Conservation (phyloP, 2,888 invertebrate genomes). For the Argyresthia albistria region DNA sequence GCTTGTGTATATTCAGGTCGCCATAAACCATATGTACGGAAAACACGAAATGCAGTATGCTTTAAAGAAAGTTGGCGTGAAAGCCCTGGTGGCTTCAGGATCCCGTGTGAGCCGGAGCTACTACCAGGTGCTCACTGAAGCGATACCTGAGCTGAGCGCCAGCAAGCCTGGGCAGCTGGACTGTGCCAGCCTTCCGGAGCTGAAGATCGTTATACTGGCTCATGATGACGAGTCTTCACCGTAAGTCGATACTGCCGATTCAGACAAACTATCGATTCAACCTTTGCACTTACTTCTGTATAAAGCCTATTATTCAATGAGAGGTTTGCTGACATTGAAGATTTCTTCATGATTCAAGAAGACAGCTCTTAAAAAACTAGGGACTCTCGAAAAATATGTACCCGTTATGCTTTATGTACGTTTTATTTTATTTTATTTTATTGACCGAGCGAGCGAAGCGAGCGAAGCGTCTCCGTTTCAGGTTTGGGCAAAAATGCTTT, state of each 20-base stretch:
- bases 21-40: slow-evolving; percentile 84
- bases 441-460: too few species aligned
- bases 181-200: slow-evolving; percentile 48
- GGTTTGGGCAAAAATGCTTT: too few species aligned
- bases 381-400: too few species aligned
- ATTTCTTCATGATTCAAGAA: too few species aligned
- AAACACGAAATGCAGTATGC: slow-evolving; percentile 79
- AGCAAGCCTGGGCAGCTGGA: slow-evolving; percentile 52
- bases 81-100: slow-evolving; percentile 76
- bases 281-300: too few species aligned
- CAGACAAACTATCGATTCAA: background rate
- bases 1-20: slow-evolving; percentile 64
- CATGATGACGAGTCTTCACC: slow-evolving; percentile 31
- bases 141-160: slow-evolving; percentile 70
- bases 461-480: too few species aligned
- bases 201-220: slow-evolving; percentile 73
- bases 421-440: too few species aligned
- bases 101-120: slow-evolving; percentile 77
- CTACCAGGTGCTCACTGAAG: slow-evolving; percentile 72
- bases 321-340: too few species aligned
- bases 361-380: too few species aligned
- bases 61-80: slow-evolving; percentile 78
- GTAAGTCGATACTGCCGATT: slow-evolving; percentile 28
- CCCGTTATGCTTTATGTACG: too few species aligned
- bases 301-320: too few species aligned